A percentile compares a stretch with the other conserved stretches of the same genome.
These are phyloP conservation scores for Electrophaes corylata DNA, from an alignment of 2,888 invertebrate genomes.

Conservation along the genomic window DNA sequence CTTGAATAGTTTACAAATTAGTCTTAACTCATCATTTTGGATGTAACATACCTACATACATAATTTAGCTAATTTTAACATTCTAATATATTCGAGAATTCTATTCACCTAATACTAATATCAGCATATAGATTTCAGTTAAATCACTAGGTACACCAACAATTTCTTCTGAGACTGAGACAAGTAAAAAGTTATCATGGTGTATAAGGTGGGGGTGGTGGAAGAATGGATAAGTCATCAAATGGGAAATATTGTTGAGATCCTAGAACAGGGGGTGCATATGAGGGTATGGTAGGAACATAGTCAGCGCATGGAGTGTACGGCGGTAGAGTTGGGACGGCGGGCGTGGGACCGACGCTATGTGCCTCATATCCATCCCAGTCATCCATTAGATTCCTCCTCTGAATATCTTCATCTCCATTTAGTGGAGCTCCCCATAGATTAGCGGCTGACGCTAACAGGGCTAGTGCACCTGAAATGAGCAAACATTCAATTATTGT, in stretches of 20 bases:
- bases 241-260: slow-evolving; percentile 78
- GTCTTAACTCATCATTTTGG: background rate
- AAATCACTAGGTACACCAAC: slow-evolving; percentile 38
- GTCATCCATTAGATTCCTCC: slow-evolving; percentile 85
- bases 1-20: background rate
- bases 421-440: slow-evolving; percentile 84
- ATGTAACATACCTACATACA: slow-evolving; percentile 6
- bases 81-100: slow-evolving; percentile 29
- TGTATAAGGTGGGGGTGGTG: slow-evolving; percentile 82
- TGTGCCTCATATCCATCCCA: slow-evolving; percentile 86
- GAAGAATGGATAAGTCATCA: slow-evolving; percentile 75
- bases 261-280: slow-evolving; percentile 70
- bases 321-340: slow-evolving; percentile 83
- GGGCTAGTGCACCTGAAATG: slow-evolving; percentile 85
- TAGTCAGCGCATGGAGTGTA: slow-evolving; percentile 82
- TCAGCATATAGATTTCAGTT: slow-evolving; percentile 26
- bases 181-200: slow-evolving; percentile 57
- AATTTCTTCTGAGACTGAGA: slow-evolving; percentile 42
- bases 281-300: slow-evolving; percentile 59
- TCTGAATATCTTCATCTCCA: slow-evolving; percentile 73
- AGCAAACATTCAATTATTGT: background rate
- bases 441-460: slow-evolving; percentile 88
- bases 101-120: slow-evolving; percentile 19
- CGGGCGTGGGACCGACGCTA: slow-evolving; percentile 83
- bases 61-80: slow-evolving; percentile 14